Evolutionary conservation across 2,797 vertebrate genomes (phyloP).

Genomic region (Halcyon leucocephala): DNA sequence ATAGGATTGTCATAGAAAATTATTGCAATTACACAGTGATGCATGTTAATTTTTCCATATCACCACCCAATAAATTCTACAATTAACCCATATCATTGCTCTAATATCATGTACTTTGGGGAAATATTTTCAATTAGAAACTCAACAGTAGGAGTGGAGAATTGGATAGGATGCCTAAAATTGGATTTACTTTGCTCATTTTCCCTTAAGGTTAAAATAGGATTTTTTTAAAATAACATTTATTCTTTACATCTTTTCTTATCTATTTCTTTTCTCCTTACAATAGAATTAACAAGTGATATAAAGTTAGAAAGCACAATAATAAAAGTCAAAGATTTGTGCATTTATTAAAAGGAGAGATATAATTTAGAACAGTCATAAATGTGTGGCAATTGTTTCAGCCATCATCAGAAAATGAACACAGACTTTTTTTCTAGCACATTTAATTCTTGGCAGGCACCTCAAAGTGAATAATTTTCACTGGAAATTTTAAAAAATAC

Average conservation of each 20-base stretch:
- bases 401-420: not conserved
- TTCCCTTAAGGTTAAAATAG: slow-evolving; percentile 16
- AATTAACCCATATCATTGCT: slow-evolving; percentile 56
- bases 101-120: slow-evolving; percentile 31
- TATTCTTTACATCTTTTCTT: not conserved
- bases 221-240: not conserved
- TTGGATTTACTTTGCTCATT: slow-evolving; percentile 7
- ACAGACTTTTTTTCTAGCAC: not conserved
- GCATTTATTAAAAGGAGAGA: not conserved
- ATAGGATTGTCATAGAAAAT: slow-evolving; percentile 24
- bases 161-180: slow-evolving; percentile 16
- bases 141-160: not conserved
- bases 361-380: not conserved
- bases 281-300: not conserved
- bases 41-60: slow-evolving; percentile 39
- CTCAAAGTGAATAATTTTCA: not conserved
- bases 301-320: not conserved
- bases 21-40: slow-evolving; percentile 11
- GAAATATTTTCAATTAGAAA: slow-evolving; percentile 62
- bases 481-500: not conserved
- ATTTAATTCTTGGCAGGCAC: not conserved
- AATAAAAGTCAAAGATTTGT: not conserved
- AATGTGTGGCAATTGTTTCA: not conserved
- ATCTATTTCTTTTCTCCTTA: not conserved
- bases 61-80: slow-evolving; percentile 13